Conservation (phyloP, 1,140 invertebrate genomes). For the Hydropsyche tenuis region DNA sequence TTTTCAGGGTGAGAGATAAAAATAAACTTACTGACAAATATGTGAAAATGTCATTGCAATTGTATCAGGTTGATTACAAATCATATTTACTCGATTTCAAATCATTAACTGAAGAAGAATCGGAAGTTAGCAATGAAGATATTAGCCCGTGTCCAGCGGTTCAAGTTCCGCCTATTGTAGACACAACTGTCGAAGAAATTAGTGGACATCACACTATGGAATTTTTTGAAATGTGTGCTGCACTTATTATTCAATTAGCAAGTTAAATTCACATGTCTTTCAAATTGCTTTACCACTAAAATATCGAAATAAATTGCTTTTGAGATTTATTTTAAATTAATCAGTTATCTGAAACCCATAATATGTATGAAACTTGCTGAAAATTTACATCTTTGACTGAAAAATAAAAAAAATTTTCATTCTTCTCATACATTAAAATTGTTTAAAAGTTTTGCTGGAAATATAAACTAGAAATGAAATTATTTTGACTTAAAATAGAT, state of each 20-base stretch:
- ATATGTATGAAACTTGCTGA: no score
- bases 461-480: no score
- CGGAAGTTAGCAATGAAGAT: conserved; percentile 68
- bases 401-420: no score
- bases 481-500: no score
- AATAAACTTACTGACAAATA: conserved; percentile 83
- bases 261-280: conserved; percentile 66
- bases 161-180: conserved; percentile 39
- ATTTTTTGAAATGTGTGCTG: conserved; percentile 99
- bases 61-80: conserved; percentile 99
- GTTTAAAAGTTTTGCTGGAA: no score
- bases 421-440: no score
- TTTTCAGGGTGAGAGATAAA: conserved; percentile 82
- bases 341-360: no score
- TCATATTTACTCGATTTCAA: conserved; percentile 98
- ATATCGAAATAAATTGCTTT: neutral
- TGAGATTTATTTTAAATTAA: no score
- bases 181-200: conserved; percentile 48
- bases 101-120: conserved; percentile 83
- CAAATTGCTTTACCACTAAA: neutral
- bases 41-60: conserved; percentile 97
- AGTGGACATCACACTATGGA: conserved; percentile 95
- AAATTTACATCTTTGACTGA: no score
- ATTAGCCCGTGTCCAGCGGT: conserved; percentile 58
- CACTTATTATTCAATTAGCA: conserved; percentile 95